Percentiles rank a stretch among this genome's conserved stretches.
Conservation (phyloP, 1,140 invertebrate genomes). For the Papilio xuthus region DNA sequence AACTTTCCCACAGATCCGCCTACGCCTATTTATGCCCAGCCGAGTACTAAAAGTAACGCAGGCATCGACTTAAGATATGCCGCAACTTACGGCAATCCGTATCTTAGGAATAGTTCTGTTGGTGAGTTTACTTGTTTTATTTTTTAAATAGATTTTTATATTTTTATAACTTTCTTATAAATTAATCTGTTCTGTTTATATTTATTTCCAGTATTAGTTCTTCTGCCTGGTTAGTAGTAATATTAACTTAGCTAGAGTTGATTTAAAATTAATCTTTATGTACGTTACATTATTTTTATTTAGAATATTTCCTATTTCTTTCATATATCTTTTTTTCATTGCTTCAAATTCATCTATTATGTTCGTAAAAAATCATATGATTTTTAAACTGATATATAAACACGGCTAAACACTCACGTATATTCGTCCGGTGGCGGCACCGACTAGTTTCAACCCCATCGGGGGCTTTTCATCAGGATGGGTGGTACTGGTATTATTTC, state of each 20-base stretch:
- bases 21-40: constrained; percentile 66
- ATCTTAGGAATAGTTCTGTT: constrained; percentile 86
- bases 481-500: too few species aligned
- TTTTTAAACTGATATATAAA: too few species aligned
- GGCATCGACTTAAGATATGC: constrained; percentile 92
- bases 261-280: too few species aligned
- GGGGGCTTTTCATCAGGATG: too few species aligned
- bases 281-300: too few species aligned
- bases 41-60: constrained; percentile 50
- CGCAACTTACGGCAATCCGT: constrained; percentile 94
- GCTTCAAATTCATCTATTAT: too few species aligned
- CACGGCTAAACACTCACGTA: too few species aligned
- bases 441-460: too few species aligned
- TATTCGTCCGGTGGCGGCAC: too few species aligned
- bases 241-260: not conserved
- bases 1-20: constrained; percentile 48
- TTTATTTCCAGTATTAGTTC: constrained; percentile 19
- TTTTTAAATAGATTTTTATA: not conserved
- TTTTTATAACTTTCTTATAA: constrained; percentile 1
- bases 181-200: not conserved
- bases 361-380: too few species aligned
- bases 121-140: constrained; percentile 58
- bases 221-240: constrained; percentile 12
- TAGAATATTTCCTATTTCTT: too few species aligned
- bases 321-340: too few species aligned